Evolutionary conservation across 1,140 invertebrate genomes (phyloP), one percentile per base, ranked within the genome.

Genomic region (Musca domestica): DNA sequence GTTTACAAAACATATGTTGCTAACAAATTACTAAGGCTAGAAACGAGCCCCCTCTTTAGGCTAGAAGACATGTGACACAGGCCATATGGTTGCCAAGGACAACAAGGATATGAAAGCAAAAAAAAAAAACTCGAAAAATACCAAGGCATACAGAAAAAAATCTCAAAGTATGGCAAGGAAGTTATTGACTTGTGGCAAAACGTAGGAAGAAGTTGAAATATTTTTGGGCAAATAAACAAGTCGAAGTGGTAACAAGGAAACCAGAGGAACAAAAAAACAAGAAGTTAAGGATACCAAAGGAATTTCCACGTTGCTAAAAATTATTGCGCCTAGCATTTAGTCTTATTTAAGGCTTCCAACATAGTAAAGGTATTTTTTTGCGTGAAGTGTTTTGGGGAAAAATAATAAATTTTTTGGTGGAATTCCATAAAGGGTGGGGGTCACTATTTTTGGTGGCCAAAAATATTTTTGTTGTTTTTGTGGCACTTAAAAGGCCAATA

Each of bases 351-450:
- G 56, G 34, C 56, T 61, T 34, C 7, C 27, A 41, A 17, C 27
- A 61, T 34, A 61, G 27, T 61, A 61, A 61, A 41, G 56, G 27
- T 61, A 61, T 61, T 58, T 51, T 30, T 61, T 20, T 27, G 15
- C 25, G 23, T 30, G 17, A n/a, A n/a, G 17, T 51, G 17, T 51
- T n/a, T 19, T 51, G 48, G 4, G 48, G 6, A 20, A n/a, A n/a
- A n/a, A n/a, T n/a, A n/a, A 20, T 19, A 41, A 10, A 41, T 5
- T 54, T 15, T 9, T 17, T n/a, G n/a, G n/a, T n/a, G n/a, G 34
- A 34, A 20, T 17, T 19, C 4, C 0, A 61, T 41, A 58, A 30
- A 30, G 23, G n/a, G 12, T 56, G 22, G 22, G 10, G 19, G 7
- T 27, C 20, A 17, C 19, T 61, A 17, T 23, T 30, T 27, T 27